Conservation (phyloP, 2,797 vertebrate species). For the Tokudaia tokunoshimensis region DNA sequence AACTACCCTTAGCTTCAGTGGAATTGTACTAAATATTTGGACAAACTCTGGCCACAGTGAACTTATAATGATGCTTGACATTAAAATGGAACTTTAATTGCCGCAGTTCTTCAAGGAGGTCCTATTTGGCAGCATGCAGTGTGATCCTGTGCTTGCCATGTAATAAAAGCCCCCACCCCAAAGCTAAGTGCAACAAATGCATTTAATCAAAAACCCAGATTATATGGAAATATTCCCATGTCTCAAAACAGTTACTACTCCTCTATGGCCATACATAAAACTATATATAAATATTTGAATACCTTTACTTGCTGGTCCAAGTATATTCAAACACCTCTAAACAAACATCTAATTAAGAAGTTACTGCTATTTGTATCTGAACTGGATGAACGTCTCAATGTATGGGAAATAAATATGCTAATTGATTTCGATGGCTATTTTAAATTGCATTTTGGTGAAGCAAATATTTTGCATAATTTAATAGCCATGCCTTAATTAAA, state of each 20-base stretch:
- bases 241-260: conserved; percentile 22
- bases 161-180: conserved; percentile 28
- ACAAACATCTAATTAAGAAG: conserved; percentile 55
- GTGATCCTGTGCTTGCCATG: conserved; percentile 1
- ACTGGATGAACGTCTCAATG: conserved; percentile 18
- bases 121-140: conserved; percentile 67
- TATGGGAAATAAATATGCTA: conserved; percentile 18
- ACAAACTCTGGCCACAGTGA: conserved; percentile 61
- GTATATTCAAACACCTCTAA: conserved; percentile 60
- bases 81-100: conserved; percentile 74
- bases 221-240: not conserved
- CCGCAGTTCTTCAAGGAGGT: conserved; percentile 62
- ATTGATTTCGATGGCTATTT: conserved; percentile 51
- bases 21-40: conserved; percentile 63
- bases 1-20: not conserved
- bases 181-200: conserved; percentile 50
- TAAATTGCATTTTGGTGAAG: conserved; percentile 56
- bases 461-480: conserved; percentile 63
- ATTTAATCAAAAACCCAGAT: conserved; percentile 21
- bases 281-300: conserved; percentile 46
- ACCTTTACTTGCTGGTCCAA: conserved; percentile 56
- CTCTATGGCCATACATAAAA: conserved; percentile 1
- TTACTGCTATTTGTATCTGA: not conserved
- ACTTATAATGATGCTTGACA: conserved; percentile 59
- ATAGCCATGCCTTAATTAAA: conserved; percentile 67